Evolutionary conservation across 2,797 vertebrate genomes (phyloP).

Genomic region (Rachycentron canadum): DNA sequence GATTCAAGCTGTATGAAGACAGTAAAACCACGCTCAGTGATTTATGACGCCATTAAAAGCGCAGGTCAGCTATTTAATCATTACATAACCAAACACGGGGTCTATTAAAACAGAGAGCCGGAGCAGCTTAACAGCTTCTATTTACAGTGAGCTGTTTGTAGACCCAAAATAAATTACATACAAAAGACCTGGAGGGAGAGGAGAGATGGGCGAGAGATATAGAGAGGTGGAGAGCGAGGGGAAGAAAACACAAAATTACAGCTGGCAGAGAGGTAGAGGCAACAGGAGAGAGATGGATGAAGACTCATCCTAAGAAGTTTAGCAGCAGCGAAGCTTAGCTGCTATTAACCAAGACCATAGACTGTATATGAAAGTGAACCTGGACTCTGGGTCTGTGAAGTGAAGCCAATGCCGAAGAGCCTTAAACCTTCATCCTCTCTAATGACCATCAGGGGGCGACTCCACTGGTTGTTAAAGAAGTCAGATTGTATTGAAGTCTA

Average conservation of each 20-base stretch:
- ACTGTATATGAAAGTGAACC: too few species aligned
- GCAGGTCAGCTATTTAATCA: constrained; percentile 64
- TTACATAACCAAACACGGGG: constrained; percentile 59
- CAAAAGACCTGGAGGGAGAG: constrained; percentile 26
- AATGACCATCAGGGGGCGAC: too few species aligned
- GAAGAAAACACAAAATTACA: background rate
- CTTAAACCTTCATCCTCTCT: too few species aligned
- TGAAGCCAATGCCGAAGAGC: too few species aligned
- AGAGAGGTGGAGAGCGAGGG: constrained; percentile 7
- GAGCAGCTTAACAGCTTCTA: constrained; percentile 55
- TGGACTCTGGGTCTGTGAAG: too few species aligned
- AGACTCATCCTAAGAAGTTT: background rate
- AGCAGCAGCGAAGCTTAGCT: background rate
- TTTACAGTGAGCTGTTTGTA: constrained; percentile 53
- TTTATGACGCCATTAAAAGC: constrained; percentile 56
- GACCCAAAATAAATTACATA: constrained; percentile 45
- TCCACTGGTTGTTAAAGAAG: too few species aligned
- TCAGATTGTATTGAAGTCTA: too few species aligned
- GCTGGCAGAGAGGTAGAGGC: background rate
- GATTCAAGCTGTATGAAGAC: constrained; percentile 42
- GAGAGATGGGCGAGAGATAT: constrained; percentile 1
- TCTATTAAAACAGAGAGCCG: constrained; percentile 47
- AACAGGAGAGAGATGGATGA: background rate
- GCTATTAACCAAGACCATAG: background rate
- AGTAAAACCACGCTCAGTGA: constrained; percentile 30